Evolutionary conservation across 2,113 vertebrate species (phyloP), one percentile per base, ranked within the genome.

Genomic region (Pithys albifrons): DNA sequence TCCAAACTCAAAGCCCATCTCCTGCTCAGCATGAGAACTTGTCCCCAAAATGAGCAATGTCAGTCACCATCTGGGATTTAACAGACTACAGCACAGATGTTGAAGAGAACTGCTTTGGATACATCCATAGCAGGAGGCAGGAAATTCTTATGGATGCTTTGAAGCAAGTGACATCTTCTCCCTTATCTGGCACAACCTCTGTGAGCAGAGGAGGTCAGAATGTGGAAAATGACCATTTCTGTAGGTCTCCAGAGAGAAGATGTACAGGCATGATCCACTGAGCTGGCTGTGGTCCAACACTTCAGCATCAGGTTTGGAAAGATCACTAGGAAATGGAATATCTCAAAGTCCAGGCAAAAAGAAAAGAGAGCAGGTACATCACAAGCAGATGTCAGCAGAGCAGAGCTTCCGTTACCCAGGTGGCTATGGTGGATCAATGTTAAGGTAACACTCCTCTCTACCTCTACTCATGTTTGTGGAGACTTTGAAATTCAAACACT

Each of bases 341-440:
- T 52, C 71, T 92, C 51, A 23, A 86, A 93, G 80, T 77, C 51
- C 91, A 95, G 69, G 70, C 89, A 91, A 82, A 95, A 85, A 83
- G 95, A 65, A 74, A 71, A 61, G 18, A 93, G 55, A 93, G 97
- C 39, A 97, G 94, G 95, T 95, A 96, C 76, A 84, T 84, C 93
- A 90, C 87, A 91, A 93, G 73, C 91, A 94, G 80, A 92, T 69
- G 66, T 83, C 73, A 95, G 89, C 91, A 91, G 80, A 89, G 94
- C 70, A 97, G 97, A 97, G 97, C 97, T 97, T 95, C 97, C 97
- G 52, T 96, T 96, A 97, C 93, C 95, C 97, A 96, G 70, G 78
- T 72, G 28, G 87, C 66, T 85, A 14, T 7, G 58, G 43, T 66
- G 78, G 78, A 31, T 83, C n/a, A 62, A 4, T n/a, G 31, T 71